Percentiles rank a stretch among this genome's conserved stretches.
Conservation (phyloP, 2,888 invertebrate species). For the Pedicia rivosa region DNA sequence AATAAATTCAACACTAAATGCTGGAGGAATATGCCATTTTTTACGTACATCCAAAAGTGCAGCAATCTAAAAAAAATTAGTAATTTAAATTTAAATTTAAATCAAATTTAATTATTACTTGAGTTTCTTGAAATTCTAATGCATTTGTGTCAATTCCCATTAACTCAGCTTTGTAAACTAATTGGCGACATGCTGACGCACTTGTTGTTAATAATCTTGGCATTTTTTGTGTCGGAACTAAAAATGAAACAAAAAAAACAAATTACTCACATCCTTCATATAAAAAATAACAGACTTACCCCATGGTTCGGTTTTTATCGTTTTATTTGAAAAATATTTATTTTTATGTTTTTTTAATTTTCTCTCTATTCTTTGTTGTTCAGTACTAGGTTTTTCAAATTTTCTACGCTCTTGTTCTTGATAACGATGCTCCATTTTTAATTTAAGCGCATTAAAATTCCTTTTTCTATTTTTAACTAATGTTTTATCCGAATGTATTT, state of each 20-base stretch:
- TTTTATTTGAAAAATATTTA: slow-evolving; percentile 63
- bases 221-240: slow-evolving; percentile 91
- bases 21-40: slow-evolving; percentile 88
- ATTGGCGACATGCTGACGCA: slow-evolving; percentile 69
- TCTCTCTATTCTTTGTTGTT: slow-evolving; percentile 57
- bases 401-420: slow-evolving; percentile 19
- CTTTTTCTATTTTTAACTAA: slow-evolving; percentile 62
- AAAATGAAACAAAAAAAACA: slow-evolving; percentile 14
- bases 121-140: slow-evolving; percentile 67
- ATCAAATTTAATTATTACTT: slow-evolving; percentile 29
- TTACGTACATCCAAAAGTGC: slow-evolving; percentile 73
- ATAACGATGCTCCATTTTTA: slow-evolving; percentile 60
- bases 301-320: slow-evolving; percentile 66
- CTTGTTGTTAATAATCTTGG: slow-evolving; percentile 79
- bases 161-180: slow-evolving; percentile 71
- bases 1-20: slow-evolving; percentile 88
- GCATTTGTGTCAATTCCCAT: slow-evolving; percentile 79
- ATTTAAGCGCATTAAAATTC: slow-evolving; percentile 69
- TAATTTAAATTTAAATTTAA: not conserved
- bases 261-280: not conserved
- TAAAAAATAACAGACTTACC: slow-evolving; percentile 35
- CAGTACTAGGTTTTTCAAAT: slow-evolving; percentile 36
- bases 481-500: slow-evolving; percentile 84
- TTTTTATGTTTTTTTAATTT: slow-evolving; percentile 72
- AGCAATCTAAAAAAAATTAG: slow-evolving; percentile 34